Percentiles rank a stretch among this genome's conserved stretches.
Evolutionary conservation across 2,888 invertebrate genomes (phyloP).

Genomic region (Eutolmus rufibarbis): DNA sequence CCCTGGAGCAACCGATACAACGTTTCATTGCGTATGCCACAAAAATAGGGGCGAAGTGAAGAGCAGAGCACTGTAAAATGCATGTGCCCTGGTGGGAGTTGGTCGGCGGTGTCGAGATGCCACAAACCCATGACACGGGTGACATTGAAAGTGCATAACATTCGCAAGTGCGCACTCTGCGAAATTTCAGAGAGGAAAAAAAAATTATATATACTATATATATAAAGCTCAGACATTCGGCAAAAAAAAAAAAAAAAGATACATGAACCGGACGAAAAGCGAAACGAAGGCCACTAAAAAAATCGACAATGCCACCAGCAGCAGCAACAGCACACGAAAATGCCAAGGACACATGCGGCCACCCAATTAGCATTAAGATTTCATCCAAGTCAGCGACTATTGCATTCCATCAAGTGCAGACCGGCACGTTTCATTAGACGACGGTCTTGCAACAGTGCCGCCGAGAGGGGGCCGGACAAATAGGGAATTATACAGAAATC

Average conservation of each 20-base stretch:
- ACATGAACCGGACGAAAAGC: neutral
- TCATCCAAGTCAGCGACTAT: neutral
- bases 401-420: neutral
- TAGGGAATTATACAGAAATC: neutral
- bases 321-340: neutral
- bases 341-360: neutral
- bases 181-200: neutral
- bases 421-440: neutral
- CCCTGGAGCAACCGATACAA: neutral
- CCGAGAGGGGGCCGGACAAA: neutral
- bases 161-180: neutral
- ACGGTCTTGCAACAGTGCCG: neutral
- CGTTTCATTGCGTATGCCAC: neutral
- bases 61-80: neutral
- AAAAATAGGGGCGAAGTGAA: neutral
- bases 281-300: neutral
- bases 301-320: neutral
- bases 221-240: neutral
- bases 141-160: slow-evolving; percentile 3
- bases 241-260: neutral
- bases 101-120: neutral
- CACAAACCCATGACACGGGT: neutral
- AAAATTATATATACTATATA: too few relatives aligned
- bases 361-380: neutral
- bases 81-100: neutral